These are phyloP conservation scores for Sinentomon sp. DNA, from an alignment of 2,888 invertebrate species.

Conservation along the genomic window DNA sequence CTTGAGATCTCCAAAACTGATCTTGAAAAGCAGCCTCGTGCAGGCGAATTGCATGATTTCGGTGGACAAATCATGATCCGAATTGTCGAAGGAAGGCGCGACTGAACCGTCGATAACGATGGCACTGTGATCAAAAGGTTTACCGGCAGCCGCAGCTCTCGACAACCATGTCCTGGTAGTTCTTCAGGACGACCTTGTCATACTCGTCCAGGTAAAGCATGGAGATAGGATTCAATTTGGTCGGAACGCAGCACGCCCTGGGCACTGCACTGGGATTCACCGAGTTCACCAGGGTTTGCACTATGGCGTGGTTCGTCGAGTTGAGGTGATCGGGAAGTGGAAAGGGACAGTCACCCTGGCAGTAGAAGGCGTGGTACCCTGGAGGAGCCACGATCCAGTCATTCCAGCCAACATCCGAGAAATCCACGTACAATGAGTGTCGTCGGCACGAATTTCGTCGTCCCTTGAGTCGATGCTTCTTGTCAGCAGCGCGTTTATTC, in stretches of 20 bases:
- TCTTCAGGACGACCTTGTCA: slow-evolving; percentile 86
- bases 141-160: slow-evolving; percentile 91
- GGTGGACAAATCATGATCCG: too few relatives aligned
- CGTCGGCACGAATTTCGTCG: slow-evolving; percentile 50
- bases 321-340: slow-evolving; percentile 80
- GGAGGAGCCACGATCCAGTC: slow-evolving; percentile 96
- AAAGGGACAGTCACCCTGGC: slow-evolving; percentile 80
- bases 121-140: too few relatives aligned
- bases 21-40: too few relatives aligned
- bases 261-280: slow-evolving; percentile 73
- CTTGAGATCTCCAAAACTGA: too few relatives aligned
- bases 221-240: slow-evolving; percentile 70
- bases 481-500: slow-evolving; percentile 25
- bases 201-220: slow-evolving; percentile 88
- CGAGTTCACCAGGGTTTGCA: slow-evolving; percentile 85
- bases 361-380: slow-evolving; percentile 87
- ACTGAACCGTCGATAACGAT: too few relatives aligned
- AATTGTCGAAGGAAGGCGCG: too few relatives aligned
- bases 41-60: too few relatives aligned
- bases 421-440: slow-evolving; percentile 75
- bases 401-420: slow-evolving; percentile 87
- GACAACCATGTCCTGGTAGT: slow-evolving; percentile 97
- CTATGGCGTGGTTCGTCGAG: slow-evolving; percentile 93
- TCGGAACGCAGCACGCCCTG: slow-evolving; percentile 90
- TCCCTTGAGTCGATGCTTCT: slow-evolving; percentile 16